Conservation (phyloP, 2,888 invertebrate species). For the Plemyria rubiginata region DNA sequence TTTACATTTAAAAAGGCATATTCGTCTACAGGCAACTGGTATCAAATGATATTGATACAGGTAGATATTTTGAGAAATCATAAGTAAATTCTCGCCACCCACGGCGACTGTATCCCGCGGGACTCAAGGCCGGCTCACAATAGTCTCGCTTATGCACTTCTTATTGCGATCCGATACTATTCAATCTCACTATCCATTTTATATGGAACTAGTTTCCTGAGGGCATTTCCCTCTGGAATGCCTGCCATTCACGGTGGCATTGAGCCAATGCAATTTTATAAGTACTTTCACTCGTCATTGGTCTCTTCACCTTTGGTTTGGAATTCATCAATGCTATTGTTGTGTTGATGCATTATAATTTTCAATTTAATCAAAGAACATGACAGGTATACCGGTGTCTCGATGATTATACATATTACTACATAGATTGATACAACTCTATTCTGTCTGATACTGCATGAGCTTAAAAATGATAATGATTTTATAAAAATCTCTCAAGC, state of each 20-base stretch:
- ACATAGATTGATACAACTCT: neutral
- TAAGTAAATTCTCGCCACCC: conserved; percentile 54
- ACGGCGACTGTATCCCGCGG: conserved; percentile 60
- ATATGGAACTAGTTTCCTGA: conserved; percentile 78
- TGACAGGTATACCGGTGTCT: neutral
- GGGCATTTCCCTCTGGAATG: conserved; percentile 61
- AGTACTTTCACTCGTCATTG: conserved; percentile 50
- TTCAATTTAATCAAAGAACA: conserved; percentile 2
- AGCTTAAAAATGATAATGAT: neutral
- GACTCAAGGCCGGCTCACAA: conserved; percentile 76
- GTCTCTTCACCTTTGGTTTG: conserved; percentile 34
- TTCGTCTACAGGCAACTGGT: conserved; percentile 1
- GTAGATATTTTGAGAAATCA: conserved; percentile 34
- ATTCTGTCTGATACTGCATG: neutral
- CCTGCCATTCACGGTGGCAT: conserved; percentile 61
- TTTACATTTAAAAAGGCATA: neutral
- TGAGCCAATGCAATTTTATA: conserved; percentile 49
- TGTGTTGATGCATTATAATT: conserved; percentile 27
- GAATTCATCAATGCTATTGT: conserved; percentile 38
- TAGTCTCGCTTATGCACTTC: conserved; percentile 67
- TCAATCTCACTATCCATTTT: conserved; percentile 78
- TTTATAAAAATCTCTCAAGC: neutral
- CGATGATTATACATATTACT: neutral
- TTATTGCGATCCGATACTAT: conserved; percentile 77
- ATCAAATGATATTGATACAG: conserved; percentile 20